Conservation (phyloP, 1,140 invertebrate species). For the Muscidifurax raptorellus region DNA sequence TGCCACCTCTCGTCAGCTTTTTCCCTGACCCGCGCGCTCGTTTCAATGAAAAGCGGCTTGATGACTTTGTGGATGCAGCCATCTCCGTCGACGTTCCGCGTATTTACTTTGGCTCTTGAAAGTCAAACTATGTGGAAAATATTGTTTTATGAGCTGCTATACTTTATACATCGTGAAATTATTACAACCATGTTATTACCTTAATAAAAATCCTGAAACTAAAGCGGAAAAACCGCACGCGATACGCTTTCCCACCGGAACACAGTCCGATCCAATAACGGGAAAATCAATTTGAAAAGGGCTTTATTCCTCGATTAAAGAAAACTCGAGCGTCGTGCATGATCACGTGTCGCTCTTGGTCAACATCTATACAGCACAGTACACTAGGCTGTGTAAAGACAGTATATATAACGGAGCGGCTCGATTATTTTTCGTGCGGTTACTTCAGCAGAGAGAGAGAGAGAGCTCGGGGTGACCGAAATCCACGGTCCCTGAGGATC, state of each 20-base stretch:
- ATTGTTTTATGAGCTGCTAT: not conserved
- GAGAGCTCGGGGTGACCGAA: conserved; percentile 3
- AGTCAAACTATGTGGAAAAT: no score
- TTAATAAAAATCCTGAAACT: not conserved
- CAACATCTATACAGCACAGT: not conserved
- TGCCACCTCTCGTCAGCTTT: not conserved
- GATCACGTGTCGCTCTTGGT: not conserved
- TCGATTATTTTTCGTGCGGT: not conserved
- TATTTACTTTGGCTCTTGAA: not conserved
- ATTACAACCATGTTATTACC: not conserved
- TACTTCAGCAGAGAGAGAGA: not conserved
- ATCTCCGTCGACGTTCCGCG: no score
- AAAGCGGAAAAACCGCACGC: no score
- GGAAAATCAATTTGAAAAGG: not conserved
- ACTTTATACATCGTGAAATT: not conserved
- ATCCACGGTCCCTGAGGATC: conserved; percentile 48
- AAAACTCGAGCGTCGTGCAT: not conserved
- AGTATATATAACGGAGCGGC: not conserved
- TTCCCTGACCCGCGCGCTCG: not conserved
- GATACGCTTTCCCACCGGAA: no score
- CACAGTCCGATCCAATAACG: not conserved
- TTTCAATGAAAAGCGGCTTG: not conserved
- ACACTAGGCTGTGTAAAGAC: not conserved
- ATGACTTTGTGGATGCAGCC: not conserved
- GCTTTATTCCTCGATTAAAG: not conserved